A percentile compares a stretch with the other conserved stretches of the same genome.
Evolutionary conservation across 2,113 vertebrate species (phyloP).

Genomic region (Stegastes partitus): DNA sequence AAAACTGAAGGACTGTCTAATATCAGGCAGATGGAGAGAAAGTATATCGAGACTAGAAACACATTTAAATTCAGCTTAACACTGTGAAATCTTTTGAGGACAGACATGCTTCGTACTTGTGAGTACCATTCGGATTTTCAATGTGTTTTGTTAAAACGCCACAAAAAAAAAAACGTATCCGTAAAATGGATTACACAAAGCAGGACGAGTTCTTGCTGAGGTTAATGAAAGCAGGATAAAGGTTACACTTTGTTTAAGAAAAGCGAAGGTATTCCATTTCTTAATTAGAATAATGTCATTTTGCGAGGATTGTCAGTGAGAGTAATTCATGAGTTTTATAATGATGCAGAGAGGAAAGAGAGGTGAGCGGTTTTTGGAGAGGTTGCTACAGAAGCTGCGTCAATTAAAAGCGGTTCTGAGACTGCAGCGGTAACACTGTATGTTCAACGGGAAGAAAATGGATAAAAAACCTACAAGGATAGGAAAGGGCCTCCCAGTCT

Average conservation of each 20-base stretch:
- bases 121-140: not conserved
- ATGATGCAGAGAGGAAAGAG: constrained; percentile 17
- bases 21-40: not conserved
- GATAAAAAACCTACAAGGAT: not conserved
- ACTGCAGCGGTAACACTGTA: not conserved
- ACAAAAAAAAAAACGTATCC: not conserved
- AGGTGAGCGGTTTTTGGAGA: not conserved
- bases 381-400: not conserved
- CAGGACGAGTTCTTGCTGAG: not conserved
- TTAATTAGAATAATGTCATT: constrained; percentile 28
- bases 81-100: not conserved
- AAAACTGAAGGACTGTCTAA: no score
- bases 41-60: not conserved
- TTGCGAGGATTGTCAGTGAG: not conserved
- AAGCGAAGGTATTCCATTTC: constrained; percentile 16
- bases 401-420: constrained; percentile 24
- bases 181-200: not conserved
- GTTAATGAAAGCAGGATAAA: constrained; percentile 4
- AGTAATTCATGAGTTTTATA: constrained; percentile 9
- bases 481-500: no score
- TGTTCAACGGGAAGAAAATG: not conserved
- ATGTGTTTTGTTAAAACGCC: constrained; percentile 2
- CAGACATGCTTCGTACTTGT: not conserved
- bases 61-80: not conserved
- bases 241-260: constrained; percentile 2